Base-by-base conservation (phyloP, 2,797 vertebrate genomes). In the Macroramphosus scolopax region DNA sequence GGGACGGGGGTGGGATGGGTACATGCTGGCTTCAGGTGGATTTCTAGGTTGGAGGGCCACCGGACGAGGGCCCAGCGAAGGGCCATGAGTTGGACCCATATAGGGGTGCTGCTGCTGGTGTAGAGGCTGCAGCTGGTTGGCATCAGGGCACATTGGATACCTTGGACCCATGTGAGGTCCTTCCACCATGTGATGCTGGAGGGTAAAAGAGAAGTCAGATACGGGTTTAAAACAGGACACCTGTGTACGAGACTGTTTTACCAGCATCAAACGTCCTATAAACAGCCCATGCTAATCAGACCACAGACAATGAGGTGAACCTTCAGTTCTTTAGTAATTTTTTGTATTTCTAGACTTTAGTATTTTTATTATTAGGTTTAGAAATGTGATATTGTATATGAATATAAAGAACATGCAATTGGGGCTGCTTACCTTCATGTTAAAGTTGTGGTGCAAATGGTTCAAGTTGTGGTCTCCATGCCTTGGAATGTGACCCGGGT, bases 361-460 rank as follows among this genome's bases (percentile, higher is more conserved):
- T n/a, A n/a, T n/a, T n/a, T n/a, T n/a, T n/a, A n/a, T n/a, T n/a
- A n/a, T n/a, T n/a, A n/a, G 3, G 8, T 46, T 38, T 30, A 6
- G 1, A 38, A 16, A 29, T 22, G 20, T 30, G 9, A 15, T 32
- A n/a, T 32, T 32, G 30, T 8, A 8, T 8, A 34, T 10, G 9
- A n/a, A 26, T 26, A 25, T 4, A 14, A 8, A 9, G 5, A 37
- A 29, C 5, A 17, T 28, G 11, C 3, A 9, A 15, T 12, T 18
- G 6, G 7, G 18, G 22, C 2, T 47, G 31, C 63, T 56, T 80
- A 98, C 96, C 93, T 95, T 95, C 83, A 95, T 85, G 54, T 85
- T 85, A 61, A 91, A 95, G 73, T 87, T 89, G 65, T 86, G 89
- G 29, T 82, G 80, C 30, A 89, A 38, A 37, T 67, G 89, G 63